phyloP scores from a whole-genome alignment of 2,888 invertebrate genomes.

The Trissonchulus sp. region DNA sequence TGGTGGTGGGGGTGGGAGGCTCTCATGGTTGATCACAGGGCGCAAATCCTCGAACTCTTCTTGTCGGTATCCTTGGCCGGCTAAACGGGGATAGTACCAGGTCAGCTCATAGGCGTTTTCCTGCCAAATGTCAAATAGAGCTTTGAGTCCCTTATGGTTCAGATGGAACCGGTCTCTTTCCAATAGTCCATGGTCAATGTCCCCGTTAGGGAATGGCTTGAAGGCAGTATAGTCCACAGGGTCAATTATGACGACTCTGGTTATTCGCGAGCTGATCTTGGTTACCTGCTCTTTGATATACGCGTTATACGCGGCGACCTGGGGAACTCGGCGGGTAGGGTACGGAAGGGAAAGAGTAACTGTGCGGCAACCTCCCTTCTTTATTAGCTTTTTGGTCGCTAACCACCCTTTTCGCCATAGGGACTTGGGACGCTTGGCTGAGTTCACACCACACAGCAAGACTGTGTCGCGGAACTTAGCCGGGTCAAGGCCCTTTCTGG shows the following conservation, averaged over 20 bases:
- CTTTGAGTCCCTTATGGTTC: too few relatives aligned
- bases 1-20: too few relatives aligned
- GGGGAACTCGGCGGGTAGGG: background rate
- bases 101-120: too few relatives aligned
- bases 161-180: too few relatives aligned
- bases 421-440: background rate
- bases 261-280: background rate
- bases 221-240: background rate
- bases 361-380: background rate
- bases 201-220: too few relatives aligned
- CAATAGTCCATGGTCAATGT: too few relatives aligned
- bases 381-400: background rate
- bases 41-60: too few relatives aligned
- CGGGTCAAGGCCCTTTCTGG: background rate
- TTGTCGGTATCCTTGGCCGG: too few relatives aligned
- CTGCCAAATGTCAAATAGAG: too few relatives aligned
- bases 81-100: too few relatives aligned
- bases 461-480: background rate
- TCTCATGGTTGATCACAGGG: too few relatives aligned
- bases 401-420: background rate
- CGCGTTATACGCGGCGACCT: background rate
- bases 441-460: background rate
- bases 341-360: background rate
- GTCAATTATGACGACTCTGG: background rate
- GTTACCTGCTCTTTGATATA: background rate